Evolutionary conservation across 2,888 invertebrate species (phyloP).

Genomic region (Didymodactylos carnosus): DNA sequence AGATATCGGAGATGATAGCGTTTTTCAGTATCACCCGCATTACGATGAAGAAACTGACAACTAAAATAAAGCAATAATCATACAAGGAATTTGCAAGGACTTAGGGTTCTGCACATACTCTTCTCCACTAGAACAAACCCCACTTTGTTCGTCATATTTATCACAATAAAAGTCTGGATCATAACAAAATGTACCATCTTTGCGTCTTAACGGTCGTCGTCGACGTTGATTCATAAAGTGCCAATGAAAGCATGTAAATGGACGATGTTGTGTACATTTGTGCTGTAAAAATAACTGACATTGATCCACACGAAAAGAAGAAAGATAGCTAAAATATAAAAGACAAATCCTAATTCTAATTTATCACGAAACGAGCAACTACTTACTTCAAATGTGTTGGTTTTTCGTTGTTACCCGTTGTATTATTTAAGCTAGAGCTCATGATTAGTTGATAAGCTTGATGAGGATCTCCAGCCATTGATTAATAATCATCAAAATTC

Average conservation of each 20-base stretch:
- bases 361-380: not conserved
- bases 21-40: slow-evolving; percentile 91
- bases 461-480: too few species aligned
- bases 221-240: slow-evolving; percentile 93
- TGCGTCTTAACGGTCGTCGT: slow-evolving; percentile 69
- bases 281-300: slow-evolving; percentile 11
- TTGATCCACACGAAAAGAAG: slow-evolving; percentile 11
- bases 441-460: too few species aligned
- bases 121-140: slow-evolving; percentile 91
- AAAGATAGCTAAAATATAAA: not conserved
- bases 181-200: slow-evolving; percentile 95
- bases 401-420: too few species aligned
- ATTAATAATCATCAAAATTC: too few species aligned
- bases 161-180: slow-evolving; percentile 97
- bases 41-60: slow-evolving; percentile 82
- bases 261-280: slow-evolving; percentile 48
- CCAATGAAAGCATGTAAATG: slow-evolving; percentile 98
- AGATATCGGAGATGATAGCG: slow-evolving; percentile 93
- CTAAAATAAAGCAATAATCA: not conserved
- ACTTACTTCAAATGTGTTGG: not conserved
- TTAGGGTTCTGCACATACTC: not conserved
- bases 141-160: slow-evolving; percentile 96
- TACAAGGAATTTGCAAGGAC: not conserved
- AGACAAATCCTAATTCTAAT: not conserved
- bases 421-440: too few species aligned